Conservation (phyloP, 2,888 invertebrate species). For the Mylabris sibirica region DNA sequence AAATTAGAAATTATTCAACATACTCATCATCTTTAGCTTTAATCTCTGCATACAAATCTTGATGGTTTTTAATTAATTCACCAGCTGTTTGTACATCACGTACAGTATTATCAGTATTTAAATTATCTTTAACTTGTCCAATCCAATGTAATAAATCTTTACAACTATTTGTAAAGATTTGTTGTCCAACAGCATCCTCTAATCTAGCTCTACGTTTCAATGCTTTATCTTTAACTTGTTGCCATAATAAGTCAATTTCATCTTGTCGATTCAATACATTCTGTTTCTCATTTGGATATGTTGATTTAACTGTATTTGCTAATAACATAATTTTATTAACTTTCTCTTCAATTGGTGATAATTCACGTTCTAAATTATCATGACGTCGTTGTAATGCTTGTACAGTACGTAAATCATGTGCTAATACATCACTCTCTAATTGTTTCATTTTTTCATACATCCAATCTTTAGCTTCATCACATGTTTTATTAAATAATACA, state of each 20-base stretch:
- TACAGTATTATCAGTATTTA: conserved; percentile 79
- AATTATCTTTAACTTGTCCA: conserved; percentile 77
- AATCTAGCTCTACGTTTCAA: conserved; percentile 82
- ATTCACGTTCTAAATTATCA: conserved; percentile 91
- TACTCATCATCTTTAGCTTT: conserved; percentile 88
- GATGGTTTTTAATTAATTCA: conserved; percentile 85
- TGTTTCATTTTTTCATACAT: conserved; percentile 96
- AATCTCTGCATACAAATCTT: conserved; percentile 90
- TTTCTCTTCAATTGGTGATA: conserved; percentile 94
- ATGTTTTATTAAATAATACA: conserved; percentile 93
- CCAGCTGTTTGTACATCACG: conserved; percentile 94
- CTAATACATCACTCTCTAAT: conserved; percentile 78
- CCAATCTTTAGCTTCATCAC: conserved; percentile 97
- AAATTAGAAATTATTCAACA: conserved; percentile 50
- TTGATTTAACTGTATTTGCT: conserved; percentile 88
- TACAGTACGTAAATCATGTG: conserved; percentile 89
- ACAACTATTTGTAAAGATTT: conserved; percentile 88
- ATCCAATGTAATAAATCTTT: conserved; percentile 85
- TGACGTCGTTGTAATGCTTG: conserved; percentile 90
- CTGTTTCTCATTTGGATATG: conserved; percentile 88
- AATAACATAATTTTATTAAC: conserved; percentile 80
- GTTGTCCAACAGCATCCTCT: conserved; percentile 94
- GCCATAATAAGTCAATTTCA: conserved; percentile 89
- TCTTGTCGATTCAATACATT: conserved; percentile 86
- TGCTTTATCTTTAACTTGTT: conserved; percentile 85